Percentiles rank a stretch among this genome's conserved stretches.
phyloP scores from a whole-genome alignment of 2,797 vertebrate species.

The Cuniculus paca region DNA sequence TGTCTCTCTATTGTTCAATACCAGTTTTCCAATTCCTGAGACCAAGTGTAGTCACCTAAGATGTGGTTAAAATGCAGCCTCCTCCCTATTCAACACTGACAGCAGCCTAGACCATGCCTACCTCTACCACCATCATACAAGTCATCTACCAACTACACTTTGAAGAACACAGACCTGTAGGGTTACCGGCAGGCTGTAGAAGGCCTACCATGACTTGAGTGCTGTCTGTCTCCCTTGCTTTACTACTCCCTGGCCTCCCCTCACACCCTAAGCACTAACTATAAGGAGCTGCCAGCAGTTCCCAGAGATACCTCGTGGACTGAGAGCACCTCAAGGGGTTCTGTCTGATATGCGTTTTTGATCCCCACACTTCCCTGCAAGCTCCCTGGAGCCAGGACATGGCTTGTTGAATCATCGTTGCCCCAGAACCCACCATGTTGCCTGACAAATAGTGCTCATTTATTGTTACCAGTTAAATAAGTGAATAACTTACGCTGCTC shows the following conservation, averaged over 20 bases:
- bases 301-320: rapidly evolving
- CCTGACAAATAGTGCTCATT: not conserved
- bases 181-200: not conserved
- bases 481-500: not conserved
- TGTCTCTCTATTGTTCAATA: not conserved
- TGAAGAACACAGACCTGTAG: not conserved
- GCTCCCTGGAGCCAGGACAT: not conserved
- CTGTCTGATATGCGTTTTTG: not conserved
- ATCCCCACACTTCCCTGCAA: not conserved
- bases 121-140: too few relatives aligned
- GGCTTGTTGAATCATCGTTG: not conserved
- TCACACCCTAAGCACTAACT: not conserved
- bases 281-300: rapidly evolving
- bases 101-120: not conserved
- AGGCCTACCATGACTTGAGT: not conserved
- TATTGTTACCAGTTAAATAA: not conserved
- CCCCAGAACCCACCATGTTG: not conserved
- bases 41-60: not conserved
- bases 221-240: not conserved
- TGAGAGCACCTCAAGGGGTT: not conserved
- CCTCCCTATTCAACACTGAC: not conserved
- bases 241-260: not conserved
- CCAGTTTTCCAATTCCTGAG: not conserved
- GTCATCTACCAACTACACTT: not conserved
- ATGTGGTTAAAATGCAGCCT: not conserved